Conservation (phyloP, 2,888 invertebrate species). For the Tetheella fluctuosa region DNA sequence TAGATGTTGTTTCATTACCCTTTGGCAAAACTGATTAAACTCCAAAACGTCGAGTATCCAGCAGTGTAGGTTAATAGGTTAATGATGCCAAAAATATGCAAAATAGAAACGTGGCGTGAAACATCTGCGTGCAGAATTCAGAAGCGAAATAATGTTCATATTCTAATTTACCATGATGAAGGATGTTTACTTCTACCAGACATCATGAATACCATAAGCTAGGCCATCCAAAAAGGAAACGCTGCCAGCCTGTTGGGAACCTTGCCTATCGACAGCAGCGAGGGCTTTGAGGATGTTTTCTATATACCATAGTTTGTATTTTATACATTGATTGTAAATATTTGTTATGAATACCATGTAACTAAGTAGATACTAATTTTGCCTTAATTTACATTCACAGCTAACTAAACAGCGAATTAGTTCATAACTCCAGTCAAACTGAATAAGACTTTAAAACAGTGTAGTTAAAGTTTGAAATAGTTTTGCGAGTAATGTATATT, state of each 20-base stretch:
- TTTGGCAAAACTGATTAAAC: too few relatives aligned
- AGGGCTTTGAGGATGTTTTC: too few relatives aligned
- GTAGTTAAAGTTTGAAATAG: background rate
- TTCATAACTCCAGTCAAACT: conserved; percentile 3
- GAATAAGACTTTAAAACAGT: background rate
- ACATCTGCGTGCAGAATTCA: background rate
- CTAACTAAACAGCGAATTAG: conserved; percentile 38
- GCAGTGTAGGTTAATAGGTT: background rate
- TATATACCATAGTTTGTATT: too few relatives aligned
- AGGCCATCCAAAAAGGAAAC: too few relatives aligned
- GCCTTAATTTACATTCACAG: conserved; percentile 31
- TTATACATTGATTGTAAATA: too few relatives aligned
- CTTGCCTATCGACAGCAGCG: too few relatives aligned
- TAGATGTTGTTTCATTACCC: too few relatives aligned
- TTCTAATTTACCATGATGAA: background rate
- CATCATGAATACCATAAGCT: conserved; percentile 21
- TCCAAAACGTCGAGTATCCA: too few relatives aligned
- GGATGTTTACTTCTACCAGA: background rate
- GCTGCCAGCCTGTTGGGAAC: too few relatives aligned
- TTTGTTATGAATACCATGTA: conserved; percentile 25
- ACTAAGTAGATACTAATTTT: conserved; percentile 37
- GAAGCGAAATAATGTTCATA: conserved; percentile 11
- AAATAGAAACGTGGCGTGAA: background rate
- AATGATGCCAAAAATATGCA: background rate
- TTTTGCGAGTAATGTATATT: conserved; percentile 14